Percentiles rank a stretch among this genome's conserved stretches.
Conservation (phyloP, 1,140 invertebrate species). For the Arctopsyche grandis region DNA sequence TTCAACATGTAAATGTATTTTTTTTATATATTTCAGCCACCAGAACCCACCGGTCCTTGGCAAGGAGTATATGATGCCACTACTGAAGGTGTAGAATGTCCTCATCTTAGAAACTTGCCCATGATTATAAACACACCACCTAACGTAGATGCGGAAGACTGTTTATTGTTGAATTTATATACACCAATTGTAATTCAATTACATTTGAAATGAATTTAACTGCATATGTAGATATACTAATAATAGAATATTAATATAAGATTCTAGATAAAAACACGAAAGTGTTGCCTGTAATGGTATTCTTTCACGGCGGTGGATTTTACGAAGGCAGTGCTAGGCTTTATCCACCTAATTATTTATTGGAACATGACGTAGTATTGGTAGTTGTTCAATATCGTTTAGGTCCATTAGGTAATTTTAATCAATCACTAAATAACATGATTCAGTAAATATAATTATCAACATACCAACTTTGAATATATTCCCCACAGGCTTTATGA, state of each 20-base stretch:
- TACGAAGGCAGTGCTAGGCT: constrained; percentile 7
- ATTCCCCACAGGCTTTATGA: constrained; percentile 22
- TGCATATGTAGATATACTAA: not conserved
- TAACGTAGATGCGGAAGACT: constrained; percentile 55
- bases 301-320: constrained; percentile 43
- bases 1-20: too few species aligned
- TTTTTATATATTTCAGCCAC: too few species aligned
- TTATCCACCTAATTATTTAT: constrained; percentile 38
- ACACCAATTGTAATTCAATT: constrained; percentile 52
- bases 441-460: not conserved
- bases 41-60: constrained; percentile 8
- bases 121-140: not conserved
- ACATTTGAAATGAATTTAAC: not conserved
- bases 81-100: constrained; percentile 8
- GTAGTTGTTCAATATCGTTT: constrained; percentile 40
- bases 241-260: not conserved
- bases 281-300: constrained; percentile 40
- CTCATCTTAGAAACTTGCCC: not conserved
- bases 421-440: not conserved
- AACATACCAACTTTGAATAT: not conserved
- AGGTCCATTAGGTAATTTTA: constrained; percentile 23
- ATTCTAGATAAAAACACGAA: constrained; percentile 20
- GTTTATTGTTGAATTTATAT: constrained; percentile 57
- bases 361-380: constrained; percentile 34
- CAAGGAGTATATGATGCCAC: constrained; percentile 33